A percentile compares a stretch with the other conserved stretches of the same genome.
phyloP scores from a whole-genome alignment of 2,797 vertebrate species.

The Tapirus indicus region DNA sequence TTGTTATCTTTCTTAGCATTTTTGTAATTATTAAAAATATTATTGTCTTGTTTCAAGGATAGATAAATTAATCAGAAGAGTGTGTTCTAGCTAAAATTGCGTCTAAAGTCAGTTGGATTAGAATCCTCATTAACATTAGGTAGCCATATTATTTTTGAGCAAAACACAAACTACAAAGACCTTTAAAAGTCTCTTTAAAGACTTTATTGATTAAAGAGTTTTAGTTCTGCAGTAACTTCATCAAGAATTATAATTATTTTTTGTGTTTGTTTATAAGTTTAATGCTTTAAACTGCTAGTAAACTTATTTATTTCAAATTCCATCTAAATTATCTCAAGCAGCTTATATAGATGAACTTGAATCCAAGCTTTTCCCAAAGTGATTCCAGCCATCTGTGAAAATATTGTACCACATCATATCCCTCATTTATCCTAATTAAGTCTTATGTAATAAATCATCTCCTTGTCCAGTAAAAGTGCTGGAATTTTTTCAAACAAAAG shows the following conservation, averaged over 20 bases:
- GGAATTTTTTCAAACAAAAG: conserved; percentile 77
- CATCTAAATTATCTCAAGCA: conserved; percentile 60
- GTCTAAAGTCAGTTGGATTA: not conserved
- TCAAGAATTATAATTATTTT: conserved; percentile 38
- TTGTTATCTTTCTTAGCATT: not conserved
- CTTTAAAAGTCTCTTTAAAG: conserved; percentile 7
- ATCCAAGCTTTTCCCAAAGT: conserved; percentile 79
- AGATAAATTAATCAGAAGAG: conserved; percentile 42
- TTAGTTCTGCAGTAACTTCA: conserved; percentile 1
- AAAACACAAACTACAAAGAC: conserved; percentile 42
- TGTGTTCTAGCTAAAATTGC: not conserved
- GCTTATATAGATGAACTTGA: conserved; percentile 77
- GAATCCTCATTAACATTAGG: not conserved
- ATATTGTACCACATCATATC: conserved; percentile 78
- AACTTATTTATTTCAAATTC: conserved; percentile 44
- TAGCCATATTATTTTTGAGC: not conserved
- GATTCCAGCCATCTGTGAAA: conserved; percentile 84
- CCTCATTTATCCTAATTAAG: conserved; percentile 83
- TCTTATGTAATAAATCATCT: conserved; percentile 81
- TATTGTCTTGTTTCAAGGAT: not conserved
- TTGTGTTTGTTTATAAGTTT: conserved; percentile 46
- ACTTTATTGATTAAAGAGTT: conserved; percentile 1
- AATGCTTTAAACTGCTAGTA: conserved; percentile 18
- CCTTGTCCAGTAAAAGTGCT: conserved; percentile 68
- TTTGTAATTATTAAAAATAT: not conserved